These are phyloP conservation scores for Holotrichia oblita DNA, from an alignment of 1,140 invertebrate species.

Conservation along the genomic window DNA sequence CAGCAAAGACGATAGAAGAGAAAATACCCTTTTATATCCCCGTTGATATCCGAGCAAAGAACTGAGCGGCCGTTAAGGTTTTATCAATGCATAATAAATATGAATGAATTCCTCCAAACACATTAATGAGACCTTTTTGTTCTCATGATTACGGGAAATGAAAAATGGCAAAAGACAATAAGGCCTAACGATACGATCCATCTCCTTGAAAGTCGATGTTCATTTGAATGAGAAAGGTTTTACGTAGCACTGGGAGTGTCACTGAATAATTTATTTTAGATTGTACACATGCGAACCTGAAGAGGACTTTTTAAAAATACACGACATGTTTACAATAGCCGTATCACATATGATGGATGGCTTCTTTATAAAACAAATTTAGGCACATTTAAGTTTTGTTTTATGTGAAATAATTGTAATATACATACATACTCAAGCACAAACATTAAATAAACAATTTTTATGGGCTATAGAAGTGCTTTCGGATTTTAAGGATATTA, in stretches of 20 bases:
- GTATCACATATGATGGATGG: no score
- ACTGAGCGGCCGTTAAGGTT: constrained; percentile 2
- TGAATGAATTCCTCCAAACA: neutral
- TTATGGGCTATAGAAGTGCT: no score
- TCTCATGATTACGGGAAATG: neutral
- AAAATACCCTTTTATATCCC: neutral
- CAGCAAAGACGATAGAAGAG: neutral
- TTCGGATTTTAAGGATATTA: no score
- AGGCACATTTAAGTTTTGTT: no score
- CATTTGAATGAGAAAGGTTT: constrained; percentile 4
- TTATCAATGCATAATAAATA: constrained; percentile 4
- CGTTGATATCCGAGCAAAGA: neutral
- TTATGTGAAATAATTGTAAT: no score
- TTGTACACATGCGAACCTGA: neutral
- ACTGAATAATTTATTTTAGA: neutral
- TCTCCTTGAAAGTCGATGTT: neutral
- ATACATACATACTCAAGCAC: no score
- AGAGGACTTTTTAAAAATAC: neutral
- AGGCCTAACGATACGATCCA: constrained; percentile 1
- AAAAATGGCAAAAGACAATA: constrained; percentile 21
- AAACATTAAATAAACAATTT: no score
- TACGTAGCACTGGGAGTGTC: neutral
- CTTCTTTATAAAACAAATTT: neutral
- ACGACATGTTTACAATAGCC: neutral
- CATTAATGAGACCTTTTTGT: constrained; percentile 3